Evolutionary conservation across 2,113 vertebrate genomes (phyloP), one percentile per base, ranked within the genome.

Genomic region (Tupaia tana): DNA sequence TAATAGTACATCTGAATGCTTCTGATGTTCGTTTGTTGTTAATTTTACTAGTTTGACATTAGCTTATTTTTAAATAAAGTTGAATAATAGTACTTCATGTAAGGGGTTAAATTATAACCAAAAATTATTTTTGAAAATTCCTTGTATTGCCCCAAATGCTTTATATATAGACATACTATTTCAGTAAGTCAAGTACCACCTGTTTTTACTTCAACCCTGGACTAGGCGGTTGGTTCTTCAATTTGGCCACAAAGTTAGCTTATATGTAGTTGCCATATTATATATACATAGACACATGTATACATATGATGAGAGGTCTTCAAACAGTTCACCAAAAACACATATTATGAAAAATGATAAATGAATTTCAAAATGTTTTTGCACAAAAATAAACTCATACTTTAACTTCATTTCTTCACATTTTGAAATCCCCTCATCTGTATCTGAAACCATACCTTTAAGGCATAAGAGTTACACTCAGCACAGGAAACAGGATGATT

Each of bases 71-170:
- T 81, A 91, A 89, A 77, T 86, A 86, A 86, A 90, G 34, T 13
- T 2, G 16, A 78, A 24, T 86, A 52, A 43, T 43, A 54, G 63
- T 18, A 73, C 69, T 61, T 81, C 81, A 88, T 52, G 18, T 2
- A 73, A 20, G 25, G 24, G 34, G 59, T 82, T 71, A 86, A 89
- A 19, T 71, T 77, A 24, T 77, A 91, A 82, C 77, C 74, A 96
- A 96, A 75, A 86, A 43, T 54, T 86, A 69, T 77, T 89, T 86
- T 91, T 96, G 74, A 86, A 93, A 86, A 81, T 79, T 66, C 1
- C 43, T 66, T 85, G 67, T 16, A 81, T 86, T 82, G 31, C 27
- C 73, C 25, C 13, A 43, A 91, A 92, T 61, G 71, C 15, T 43
- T 43, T 88, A 56, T 86, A 87, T 74, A 79, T 27, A 83, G 15